A percentile compares a stretch with the other conserved stretches of the same genome.
phyloP scores from a whole-genome alignment of 2,113 vertebrate species.

The Etheostoma cragini region DNA sequence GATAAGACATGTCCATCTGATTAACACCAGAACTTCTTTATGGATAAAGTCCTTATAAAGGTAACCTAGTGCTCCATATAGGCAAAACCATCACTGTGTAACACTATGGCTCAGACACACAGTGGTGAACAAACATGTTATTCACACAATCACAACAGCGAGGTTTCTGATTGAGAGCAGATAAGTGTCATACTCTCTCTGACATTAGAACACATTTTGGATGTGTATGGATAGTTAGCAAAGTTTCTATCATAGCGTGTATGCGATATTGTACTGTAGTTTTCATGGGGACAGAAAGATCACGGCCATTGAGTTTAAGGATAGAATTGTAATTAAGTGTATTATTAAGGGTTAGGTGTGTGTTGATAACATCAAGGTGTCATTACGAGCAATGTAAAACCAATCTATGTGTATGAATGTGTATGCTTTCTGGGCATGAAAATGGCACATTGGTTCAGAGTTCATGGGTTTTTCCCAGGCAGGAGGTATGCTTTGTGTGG shows the following conservation, averaged over 20 bases:
- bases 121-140: neutral
- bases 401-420: neutral
- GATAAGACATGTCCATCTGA: slow-evolving; percentile 7
- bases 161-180: slow-evolving; percentile 47
- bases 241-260: neutral
- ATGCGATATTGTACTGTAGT: neutral
- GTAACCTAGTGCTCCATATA: slow-evolving; percentile 39
- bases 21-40: slow-evolving; percentile 1
- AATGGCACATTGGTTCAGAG: slow-evolving; percentile 10
- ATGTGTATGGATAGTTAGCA: slow-evolving; percentile 6
- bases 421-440: slow-evolving; percentile 31
- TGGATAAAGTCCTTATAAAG: slow-evolving; percentile 42
- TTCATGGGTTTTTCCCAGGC: slow-evolving; percentile 48
- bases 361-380: neutral
- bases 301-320: neutral
- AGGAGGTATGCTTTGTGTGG: slow-evolving; percentile 8
- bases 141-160: slow-evolving; percentile 36
- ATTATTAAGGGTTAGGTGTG: neutral
- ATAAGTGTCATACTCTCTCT: slow-evolving; percentile 32
- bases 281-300: neutral
- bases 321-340: neutral
- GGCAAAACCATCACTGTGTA: neutral
- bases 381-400: neutral
- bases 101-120: slow-evolving; percentile 18
- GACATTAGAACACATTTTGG: slow-evolving; percentile 1